Percentiles rank a stretch among this genome's conserved stretches.
Evolutionary conservation across 2,797 vertebrate species (phyloP).

Genomic region (Crocodylus rhombifer): DNA sequence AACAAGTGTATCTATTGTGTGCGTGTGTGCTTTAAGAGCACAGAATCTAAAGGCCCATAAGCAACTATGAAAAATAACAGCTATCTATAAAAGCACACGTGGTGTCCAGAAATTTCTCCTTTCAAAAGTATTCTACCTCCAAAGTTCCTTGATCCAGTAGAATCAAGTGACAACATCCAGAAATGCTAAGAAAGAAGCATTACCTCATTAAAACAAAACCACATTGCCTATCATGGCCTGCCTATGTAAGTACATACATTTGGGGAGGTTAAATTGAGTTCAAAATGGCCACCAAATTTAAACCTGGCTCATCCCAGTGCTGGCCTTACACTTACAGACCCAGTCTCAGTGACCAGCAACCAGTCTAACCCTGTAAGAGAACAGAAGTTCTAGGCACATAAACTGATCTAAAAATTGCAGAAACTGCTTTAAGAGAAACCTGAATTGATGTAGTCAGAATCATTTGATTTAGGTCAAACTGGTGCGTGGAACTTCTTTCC

Average conservation of each 20-base stretch:
- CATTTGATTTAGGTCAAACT: no score
- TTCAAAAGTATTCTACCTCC: not conserved
- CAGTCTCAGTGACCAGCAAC: no score
- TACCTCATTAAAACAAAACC: conserved; percentile 9
- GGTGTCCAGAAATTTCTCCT: not conserved
- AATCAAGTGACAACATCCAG: not conserved
- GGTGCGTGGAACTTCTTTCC: no score
- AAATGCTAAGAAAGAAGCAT: conserved; percentile 12
- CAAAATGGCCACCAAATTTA: no score
- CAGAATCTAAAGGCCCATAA: conserved; percentile 4
- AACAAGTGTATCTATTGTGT: not conserved
- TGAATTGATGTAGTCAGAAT: no score
- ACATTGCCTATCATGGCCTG: not conserved
- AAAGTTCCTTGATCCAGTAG: accelerated
- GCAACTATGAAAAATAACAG: not conserved
- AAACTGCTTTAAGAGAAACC: no score
- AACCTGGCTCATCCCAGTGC: no score
- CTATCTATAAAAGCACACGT: not conserved
- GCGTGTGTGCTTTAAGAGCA: not conserved
- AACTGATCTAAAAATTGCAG: no score
- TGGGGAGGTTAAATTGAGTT: no score
- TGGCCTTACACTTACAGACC: no score
- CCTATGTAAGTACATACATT: not conserved
- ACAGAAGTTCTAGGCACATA: no score
- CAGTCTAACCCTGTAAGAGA: no score